A percentile compares a stretch with the other conserved stretches of the same genome.
Evolutionary conservation across 2,113 vertebrate species (phyloP).

Genomic region (Vulpes vulpes): DNA sequence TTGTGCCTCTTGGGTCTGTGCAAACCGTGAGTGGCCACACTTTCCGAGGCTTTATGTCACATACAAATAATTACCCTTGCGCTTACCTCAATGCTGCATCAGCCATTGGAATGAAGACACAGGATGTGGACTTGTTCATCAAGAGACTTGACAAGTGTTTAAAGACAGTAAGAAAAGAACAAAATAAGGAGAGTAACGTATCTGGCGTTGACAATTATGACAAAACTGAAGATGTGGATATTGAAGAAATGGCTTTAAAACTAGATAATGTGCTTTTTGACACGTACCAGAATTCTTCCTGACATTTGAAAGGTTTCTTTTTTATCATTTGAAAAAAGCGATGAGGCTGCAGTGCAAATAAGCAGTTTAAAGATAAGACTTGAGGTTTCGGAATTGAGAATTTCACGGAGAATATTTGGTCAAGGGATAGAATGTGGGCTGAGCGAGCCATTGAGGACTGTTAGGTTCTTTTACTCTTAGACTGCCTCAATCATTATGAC

Average conservation of each 20-base stretch:
- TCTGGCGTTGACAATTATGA: constrained; percentile 57
- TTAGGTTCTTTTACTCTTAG: background rate
- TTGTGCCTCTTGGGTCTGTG: constrained; percentile 92
- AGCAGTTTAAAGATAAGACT: background rate
- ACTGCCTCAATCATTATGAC: constrained; percentile 5
- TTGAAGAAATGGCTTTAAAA: constrained; percentile 62
- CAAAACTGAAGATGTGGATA: constrained; percentile 36
- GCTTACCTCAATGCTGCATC: constrained; percentile 98
- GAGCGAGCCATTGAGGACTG: background rate
- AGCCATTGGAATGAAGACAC: constrained; percentile 94
- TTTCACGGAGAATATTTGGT: constrained; percentile 15
- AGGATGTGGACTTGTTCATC: constrained; percentile 94
- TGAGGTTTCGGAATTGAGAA: constrained; percentile 25
- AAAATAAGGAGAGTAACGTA: constrained; percentile 71
- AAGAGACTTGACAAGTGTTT: constrained; percentile 97
- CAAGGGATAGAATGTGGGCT: background rate
- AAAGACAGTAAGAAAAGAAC: constrained; percentile 88
- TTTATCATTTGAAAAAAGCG: constrained; percentile 23
- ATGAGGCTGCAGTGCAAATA: background rate
- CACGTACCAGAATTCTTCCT: background rate
- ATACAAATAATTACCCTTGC: constrained; percentile 92
- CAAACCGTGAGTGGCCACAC: constrained; percentile 94
- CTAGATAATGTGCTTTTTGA: constrained; percentile 59
- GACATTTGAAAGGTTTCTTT: background rate
- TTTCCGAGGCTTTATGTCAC: constrained; percentile 97